Base-by-base conservation (phyloP, 1,140 invertebrate genomes). In the Eriosoma lanigerum region DNA sequence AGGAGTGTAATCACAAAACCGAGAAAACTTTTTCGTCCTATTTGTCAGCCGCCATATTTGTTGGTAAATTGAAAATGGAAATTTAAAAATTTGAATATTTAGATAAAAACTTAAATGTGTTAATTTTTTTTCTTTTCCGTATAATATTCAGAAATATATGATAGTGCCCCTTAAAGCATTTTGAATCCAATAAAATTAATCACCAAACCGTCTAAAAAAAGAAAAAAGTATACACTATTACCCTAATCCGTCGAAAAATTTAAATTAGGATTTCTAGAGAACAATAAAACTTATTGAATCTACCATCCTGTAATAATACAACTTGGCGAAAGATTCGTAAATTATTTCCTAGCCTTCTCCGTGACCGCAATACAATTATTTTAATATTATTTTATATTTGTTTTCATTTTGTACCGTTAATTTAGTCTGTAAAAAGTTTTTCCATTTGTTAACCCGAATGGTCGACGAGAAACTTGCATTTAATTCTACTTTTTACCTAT, bases 51-150 rank as follows among this genome's bases (percentile, higher is more conserved):
- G 24, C 32, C 5, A 10, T 73, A 62, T 32, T 15, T 19, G 29
- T 75, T 21, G 24, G 72, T 26, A 60, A 60, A 76, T 60, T 60
- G 21, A 76, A 76, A 76, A 76, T 76, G 56, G 54, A 44, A 60
- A 76, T 76, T 60, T 54, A 21, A 8, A 58, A 76, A 76, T 60
- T 76, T 60, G 21, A 58, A 76, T 60, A 72, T 50, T 56, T 54
- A 19, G 26, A 52, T 76, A 60, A 58, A 44, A 58, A 76, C 58
- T 75, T 38, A 76, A 76, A 60, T 76, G 46, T 19, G 38, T 68
- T 46, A 21, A 17, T n/a, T 66, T 66, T 44, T 44, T 48, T n/a
- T 12, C 24, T 52, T 26, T 52, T 52, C n/a, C 21, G 21, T 13
- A 13, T 21, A 15, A n/a, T n/a, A 19, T 19, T 24, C 15, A 1